Evolutionary conservation across 2,888 invertebrate genomes (phyloP).

Genomic region (Hylaea fasciaria): DNA sequence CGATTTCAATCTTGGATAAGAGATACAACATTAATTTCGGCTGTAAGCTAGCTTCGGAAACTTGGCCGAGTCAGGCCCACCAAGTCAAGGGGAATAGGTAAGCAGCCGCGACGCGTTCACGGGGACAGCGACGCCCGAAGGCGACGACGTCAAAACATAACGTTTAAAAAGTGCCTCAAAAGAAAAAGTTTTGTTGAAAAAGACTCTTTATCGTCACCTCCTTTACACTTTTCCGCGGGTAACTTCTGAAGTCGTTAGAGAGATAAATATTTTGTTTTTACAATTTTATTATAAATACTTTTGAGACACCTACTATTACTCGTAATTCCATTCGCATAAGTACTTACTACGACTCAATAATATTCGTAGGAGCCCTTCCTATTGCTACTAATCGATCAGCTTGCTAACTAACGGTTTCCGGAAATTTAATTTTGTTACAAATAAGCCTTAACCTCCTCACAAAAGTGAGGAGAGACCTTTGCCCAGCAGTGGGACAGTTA

Average conservation of each 20-base stretch:
- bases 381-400: too few species aligned
- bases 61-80: constrained; percentile 32
- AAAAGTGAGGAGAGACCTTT: too few species aligned
- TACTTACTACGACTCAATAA: too few species aligned
- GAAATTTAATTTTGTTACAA: too few species aligned
- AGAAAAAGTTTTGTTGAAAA: constrained; percentile 32
- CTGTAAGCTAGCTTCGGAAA: constrained; percentile 43
- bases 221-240: constrained; percentile 10
- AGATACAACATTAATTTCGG: too few species aligned
- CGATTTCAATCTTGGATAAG: too few species aligned
- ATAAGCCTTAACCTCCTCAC: too few species aligned
- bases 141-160: constrained; percentile 57
- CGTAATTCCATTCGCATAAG: neutral
- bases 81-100: constrained; percentile 67
- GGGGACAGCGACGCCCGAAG: constrained; percentile 53
- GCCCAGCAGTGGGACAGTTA: too few species aligned
- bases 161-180: constrained; percentile 50
- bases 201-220: constrained; percentile 29
- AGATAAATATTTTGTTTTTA: neutral
- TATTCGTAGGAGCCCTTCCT: too few species aligned
- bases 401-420: too few species aligned
- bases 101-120: constrained; percentile 56
- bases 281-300: neutral
- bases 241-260: constrained; percentile 16
- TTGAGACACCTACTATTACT: neutral